Base-by-base conservation (phyloP, 1,140 invertebrate genomes). In the Neelides sp. region DNA sequence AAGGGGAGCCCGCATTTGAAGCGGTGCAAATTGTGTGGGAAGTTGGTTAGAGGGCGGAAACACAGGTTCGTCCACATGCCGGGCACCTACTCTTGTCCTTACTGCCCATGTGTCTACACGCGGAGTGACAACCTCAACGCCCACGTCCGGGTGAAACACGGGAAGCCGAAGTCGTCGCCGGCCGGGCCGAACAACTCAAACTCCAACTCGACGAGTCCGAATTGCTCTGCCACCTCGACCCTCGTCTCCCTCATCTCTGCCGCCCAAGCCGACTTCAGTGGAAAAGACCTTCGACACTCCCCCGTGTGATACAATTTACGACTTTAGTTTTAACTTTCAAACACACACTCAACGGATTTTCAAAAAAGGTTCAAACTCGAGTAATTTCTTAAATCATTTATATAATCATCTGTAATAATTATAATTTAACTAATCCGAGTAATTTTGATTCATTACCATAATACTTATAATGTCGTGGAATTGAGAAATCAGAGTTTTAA, bases 1-100 rank as follows among this genome's bases (percentile, higher is more conserved):
- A 52, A 55, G 23, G 59, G 59, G 51, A 58, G 55, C 32, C 59
- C 59, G 15, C 59, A 61, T 45, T 39, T 61, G 40, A 61, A 61
- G 47, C 43, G 59, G 35, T 61, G 59, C 41, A 61, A 61, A 57
- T 51, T 61, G 44, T 61, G 59, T 54, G 59, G 59, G 40, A 61
- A 61, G 49, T 48, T 61, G 46, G 59, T 61, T 41, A 52, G 59
- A 35, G 57, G 57, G 24, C 48, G 57, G 30, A 59, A 59, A 28
- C 57, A 59, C 28, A 37, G 59, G 24, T 61, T 61, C 49, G 59
- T 61, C 20, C 59, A 61, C 32, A 57, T 61, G 55, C 59, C 59
- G 23, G 57, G 52, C 23, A 54, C 58, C 17, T 59, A 56, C 53
- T 51, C 50, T 17, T 59, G 53, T 43, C 53, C 53, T 19, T 59